phyloP scores from a whole-genome alignment of 2,888 invertebrate genomes.

The Troides helena region DNA sequence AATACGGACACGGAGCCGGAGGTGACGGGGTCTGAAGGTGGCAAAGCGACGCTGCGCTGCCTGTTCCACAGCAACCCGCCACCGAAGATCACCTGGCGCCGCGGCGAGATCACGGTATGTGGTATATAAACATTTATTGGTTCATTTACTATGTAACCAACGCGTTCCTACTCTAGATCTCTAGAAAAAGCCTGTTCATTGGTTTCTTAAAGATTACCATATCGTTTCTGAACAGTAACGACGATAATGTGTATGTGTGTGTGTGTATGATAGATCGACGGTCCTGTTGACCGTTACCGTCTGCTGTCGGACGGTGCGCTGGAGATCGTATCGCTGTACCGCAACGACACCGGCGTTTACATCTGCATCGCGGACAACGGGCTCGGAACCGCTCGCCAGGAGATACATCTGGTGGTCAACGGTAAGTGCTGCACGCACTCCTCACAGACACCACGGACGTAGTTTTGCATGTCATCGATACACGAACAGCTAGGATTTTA shows the following conservation, averaged over 20 bases:
- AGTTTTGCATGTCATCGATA: conserved; percentile 7
- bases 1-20: conserved; percentile 77
- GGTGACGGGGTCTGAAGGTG: conserved; percentile 85
- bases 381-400: conserved; percentile 84
- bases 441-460: background rate
- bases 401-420: conserved; percentile 85
- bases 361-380: conserved; percentile 92
- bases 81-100: conserved; percentile 89
- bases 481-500: background rate
- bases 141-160: no score
- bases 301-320: conserved; percentile 87
- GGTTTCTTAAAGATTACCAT: no score
- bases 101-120: conserved; percentile 84
- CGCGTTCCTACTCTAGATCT: no score
- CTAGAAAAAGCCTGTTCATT: no score
- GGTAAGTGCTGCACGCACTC: conserved; percentile 78
- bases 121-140: background rate
- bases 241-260: no score
- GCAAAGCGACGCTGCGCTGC: conserved; percentile 86
- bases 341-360: conserved; percentile 91
- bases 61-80: conserved; percentile 88
- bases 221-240: no score
- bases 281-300: conserved; percentile 85
- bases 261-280: conserved; percentile 82
- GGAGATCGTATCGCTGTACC: conserved; percentile 89